Percentiles rank a stretch among this genome's conserved stretches.
phyloP scores from a whole-genome alignment of 2,888 invertebrate species.

The Copidosoma aretas region DNA sequence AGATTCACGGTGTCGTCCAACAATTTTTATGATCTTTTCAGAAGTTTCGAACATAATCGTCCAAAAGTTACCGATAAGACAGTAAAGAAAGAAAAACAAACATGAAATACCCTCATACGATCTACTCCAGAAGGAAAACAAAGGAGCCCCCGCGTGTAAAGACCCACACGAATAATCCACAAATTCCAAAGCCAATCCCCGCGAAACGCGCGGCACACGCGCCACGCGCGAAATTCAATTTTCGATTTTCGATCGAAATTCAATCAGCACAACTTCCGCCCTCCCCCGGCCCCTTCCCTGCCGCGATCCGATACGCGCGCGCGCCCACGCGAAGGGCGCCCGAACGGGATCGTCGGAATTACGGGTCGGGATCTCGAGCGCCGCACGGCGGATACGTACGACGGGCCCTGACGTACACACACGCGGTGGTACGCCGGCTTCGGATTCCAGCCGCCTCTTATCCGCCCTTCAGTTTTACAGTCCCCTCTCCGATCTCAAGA shows the following conservation, averaged over 20 bases:
- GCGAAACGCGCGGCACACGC: slow-evolving; percentile 2
- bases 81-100: neutral
- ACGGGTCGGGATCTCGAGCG: too few relatives aligned
- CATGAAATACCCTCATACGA: neutral
- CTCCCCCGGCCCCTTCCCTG: neutral
- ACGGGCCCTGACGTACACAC: too few relatives aligned
- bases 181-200: slow-evolving; percentile 13
- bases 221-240: slow-evolving; percentile 25
- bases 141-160: neutral
- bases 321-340: neutral
- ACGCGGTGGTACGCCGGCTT: too few relatives aligned
- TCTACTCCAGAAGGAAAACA: neutral
- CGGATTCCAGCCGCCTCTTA: too few relatives aligned
- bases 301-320: neutral
- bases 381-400: too few relatives aligned
- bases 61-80: too few relatives aligned
- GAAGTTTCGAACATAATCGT: too few relatives aligned
- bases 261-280: slow-evolving; percentile 31
- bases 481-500: too few relatives aligned
- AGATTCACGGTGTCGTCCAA: too few relatives aligned
- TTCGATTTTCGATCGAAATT: slow-evolving; percentile 35
- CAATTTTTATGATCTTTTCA: too few relatives aligned
- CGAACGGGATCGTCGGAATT: neutral
- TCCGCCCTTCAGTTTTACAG: too few relatives aligned
- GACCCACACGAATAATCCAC: neutral